Evolutionary conservation across 2,888 invertebrate genomes (phyloP).

Genomic region (Pecten maximus): DNA sequence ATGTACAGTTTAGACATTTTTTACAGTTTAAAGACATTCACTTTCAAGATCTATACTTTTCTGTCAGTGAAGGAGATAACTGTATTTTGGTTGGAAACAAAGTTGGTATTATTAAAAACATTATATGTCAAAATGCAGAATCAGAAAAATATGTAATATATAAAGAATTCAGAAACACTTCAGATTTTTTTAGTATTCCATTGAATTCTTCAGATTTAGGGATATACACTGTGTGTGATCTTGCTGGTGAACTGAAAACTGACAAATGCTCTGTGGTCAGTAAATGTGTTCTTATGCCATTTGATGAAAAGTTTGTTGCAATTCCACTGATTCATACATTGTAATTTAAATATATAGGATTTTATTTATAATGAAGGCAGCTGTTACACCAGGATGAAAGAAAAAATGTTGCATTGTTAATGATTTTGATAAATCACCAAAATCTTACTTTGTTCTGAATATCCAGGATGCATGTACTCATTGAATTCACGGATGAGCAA

Average conservation of each 20-base stretch:
- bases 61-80: slow-evolving; percentile 31
- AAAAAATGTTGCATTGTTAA: too few species aligned
- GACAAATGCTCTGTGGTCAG: background rate
- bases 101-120: slow-evolving; percentile 38
- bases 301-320: slow-evolving; percentile 28
- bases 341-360: background rate
- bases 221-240: slow-evolving; percentile 28
- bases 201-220: slow-evolving; percentile 23
- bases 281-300: slow-evolving; percentile 37
- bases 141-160: slow-evolving; percentile 28
- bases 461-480: too few species aligned
- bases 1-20: background rate
- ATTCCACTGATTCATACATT: slow-evolving; percentile 39
- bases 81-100: slow-evolving; percentile 39
- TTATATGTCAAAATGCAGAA: background rate
- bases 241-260: background rate
- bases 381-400: too few species aligned
- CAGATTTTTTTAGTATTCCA: slow-evolving; percentile 36
- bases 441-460: too few species aligned
- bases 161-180: slow-evolving; percentile 12
- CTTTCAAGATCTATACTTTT: slow-evolving; percentile 35
- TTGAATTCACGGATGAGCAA: too few species aligned
- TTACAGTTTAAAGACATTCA: slow-evolving; percentile 37
- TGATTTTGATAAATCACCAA: too few species aligned
- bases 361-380: too few species aligned